phyloP scores from a whole-genome alignment of 2,797 vertebrate genomes.

The Somateria mollissima region DNA sequence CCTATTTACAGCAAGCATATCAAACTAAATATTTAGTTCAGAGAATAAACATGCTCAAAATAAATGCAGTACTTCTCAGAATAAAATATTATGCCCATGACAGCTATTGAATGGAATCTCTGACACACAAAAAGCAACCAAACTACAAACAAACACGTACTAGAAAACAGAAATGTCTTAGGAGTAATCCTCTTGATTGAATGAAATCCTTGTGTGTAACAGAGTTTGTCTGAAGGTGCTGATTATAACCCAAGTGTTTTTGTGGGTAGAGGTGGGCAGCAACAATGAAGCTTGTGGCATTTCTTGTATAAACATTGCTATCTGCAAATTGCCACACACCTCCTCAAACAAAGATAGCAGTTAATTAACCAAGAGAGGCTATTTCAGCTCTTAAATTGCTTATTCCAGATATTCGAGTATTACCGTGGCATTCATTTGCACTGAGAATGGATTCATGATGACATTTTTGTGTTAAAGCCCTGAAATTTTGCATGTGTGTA shows the following conservation, averaged over 20 bases:
- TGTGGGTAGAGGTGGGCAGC: slow-evolving; percentile 6
- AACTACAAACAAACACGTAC: background rate
- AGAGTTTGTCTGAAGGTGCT: background rate
- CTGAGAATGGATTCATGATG: background rate
- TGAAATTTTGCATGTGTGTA: background rate
- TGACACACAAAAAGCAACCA: background rate
- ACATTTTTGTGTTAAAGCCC: background rate
- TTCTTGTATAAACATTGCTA: slow-evolving; percentile 28
- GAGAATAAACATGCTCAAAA: background rate
- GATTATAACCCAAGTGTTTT: background rate
- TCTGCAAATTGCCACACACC: background rate
- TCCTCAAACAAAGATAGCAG: background rate
- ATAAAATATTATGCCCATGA: background rate
- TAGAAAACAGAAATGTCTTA: background rate
- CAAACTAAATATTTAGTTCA: background rate
- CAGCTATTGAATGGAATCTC: background rate
- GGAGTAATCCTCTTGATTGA: background rate
- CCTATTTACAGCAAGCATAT: background rate
- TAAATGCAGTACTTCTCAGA: background rate
- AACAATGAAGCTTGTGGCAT: background rate
- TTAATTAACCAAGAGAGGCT: slow-evolving; percentile 15
- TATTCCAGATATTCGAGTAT: background rate
- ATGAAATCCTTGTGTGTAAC: background rate
- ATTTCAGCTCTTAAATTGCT: background rate
- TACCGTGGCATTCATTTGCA: background rate